Evolutionary conservation across 1,140 invertebrate species (phyloP).

Genomic region (Ladona fulva): DNA sequence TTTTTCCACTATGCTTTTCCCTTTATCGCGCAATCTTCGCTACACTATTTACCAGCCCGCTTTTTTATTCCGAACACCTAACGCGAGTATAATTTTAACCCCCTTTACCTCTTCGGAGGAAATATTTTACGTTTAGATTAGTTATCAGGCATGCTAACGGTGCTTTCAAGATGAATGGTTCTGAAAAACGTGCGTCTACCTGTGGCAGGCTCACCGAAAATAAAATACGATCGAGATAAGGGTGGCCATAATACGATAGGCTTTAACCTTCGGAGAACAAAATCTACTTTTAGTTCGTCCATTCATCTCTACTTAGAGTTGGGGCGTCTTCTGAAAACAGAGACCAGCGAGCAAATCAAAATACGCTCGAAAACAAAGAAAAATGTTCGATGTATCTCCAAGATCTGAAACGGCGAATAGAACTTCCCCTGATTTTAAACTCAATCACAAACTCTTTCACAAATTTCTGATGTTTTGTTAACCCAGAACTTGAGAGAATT

Average conservation of each 20-base stretch:
- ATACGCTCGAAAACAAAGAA: too few relatives aligned
- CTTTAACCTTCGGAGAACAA: neutral
- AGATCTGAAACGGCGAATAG: too few relatives aligned
- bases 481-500: too few relatives aligned
- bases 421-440: too few relatives aligned
- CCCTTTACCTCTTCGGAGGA: neutral
- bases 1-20: too few relatives aligned
- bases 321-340: too few relatives aligned
- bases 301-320: neutral
- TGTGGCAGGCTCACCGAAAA: neutral
- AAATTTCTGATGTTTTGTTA: too few relatives aligned
- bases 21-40: too few relatives aligned
- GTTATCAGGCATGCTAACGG: neutral
- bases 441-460: too few relatives aligned
- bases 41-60: neutral
- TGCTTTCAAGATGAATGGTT: slow-evolving; percentile 5
- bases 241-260: neutral
- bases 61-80: neutral
- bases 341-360: too few relatives aligned
- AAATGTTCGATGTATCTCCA: too few relatives aligned
- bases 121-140: neutral
- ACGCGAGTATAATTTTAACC: neutral
- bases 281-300: neutral
- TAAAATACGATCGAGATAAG: neutral
- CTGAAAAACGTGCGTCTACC: slow-evolving; percentile 1